Conservation (phyloP, 92 coral and sea anemone species). For the Parazoanthus darwini region DNA sequence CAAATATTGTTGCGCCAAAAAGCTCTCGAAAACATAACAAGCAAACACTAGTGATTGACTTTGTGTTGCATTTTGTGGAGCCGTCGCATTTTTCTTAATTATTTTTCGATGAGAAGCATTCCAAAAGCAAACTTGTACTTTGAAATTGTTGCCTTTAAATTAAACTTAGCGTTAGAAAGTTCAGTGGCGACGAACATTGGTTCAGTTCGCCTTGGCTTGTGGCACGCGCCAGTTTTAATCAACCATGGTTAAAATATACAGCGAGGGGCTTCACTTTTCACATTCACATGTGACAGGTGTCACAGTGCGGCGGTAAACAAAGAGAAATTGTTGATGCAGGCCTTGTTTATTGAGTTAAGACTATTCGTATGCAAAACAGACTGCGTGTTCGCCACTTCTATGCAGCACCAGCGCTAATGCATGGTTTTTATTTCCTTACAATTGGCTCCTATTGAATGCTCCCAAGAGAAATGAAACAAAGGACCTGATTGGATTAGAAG, state of each 20-base stretch:
- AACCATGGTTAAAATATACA: conserved; percentile 12
- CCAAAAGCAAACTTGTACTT: neutral
- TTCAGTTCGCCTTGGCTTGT: neutral
- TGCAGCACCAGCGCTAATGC: conserved; percentile 17
- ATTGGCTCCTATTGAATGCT: conserved; percentile 36
- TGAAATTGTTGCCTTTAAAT: too few relatives aligned
- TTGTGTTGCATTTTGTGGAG: neutral
- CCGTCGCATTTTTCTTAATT: neutral
- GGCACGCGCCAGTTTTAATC: conserved; percentile 43
- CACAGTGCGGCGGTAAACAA: conserved; percentile 32
- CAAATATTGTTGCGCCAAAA: neutral
- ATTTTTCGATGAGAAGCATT: neutral
- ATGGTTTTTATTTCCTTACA: conserved; percentile 14
- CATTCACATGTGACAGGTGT: conserved; percentile 44
- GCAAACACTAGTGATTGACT: neutral
- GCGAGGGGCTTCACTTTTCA: neutral
- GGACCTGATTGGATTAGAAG: conserved; percentile 35
- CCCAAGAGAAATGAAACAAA: conserved; percentile 28
- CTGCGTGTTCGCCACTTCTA: conserved; percentile 37
- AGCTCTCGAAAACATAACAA: neutral
- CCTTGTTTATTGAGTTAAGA: conserved; percentile 22
- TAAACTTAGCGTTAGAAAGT: too few relatives aligned
- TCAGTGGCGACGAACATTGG: neutral
- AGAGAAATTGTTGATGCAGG: conserved; percentile 4
- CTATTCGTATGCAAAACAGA: conserved; percentile 48